Percentiles rank a stretch among this genome's conserved stretches.
phyloP scores from a whole-genome alignment of 2,888 invertebrate species.

The Aphidius colemani region DNA sequence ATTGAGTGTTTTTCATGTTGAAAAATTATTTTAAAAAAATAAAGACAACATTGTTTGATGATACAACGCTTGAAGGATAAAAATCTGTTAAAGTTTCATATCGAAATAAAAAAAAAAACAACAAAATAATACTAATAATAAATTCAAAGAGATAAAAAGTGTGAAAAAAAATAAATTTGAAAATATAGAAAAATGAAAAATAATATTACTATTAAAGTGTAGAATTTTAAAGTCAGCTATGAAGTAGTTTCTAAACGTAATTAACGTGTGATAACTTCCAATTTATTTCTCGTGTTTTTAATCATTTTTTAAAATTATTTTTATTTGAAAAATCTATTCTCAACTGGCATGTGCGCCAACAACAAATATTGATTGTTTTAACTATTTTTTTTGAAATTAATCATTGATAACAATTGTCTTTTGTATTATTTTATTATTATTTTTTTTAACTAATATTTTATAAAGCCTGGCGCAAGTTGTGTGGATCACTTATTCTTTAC shows the following conservation, averaged over 20 bases:
- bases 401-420: too few species aligned
- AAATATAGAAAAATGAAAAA: conserved; percentile 35
- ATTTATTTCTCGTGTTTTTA: conserved; percentile 6
- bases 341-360: too few species aligned
- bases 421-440: too few species aligned
- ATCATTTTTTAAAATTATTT: background rate
- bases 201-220: conserved; percentile 22
- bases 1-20: background rate
- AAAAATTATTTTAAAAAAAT: background rate
- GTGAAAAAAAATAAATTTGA: conserved; percentile 34
- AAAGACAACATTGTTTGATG: too few species aligned
- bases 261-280: conserved; percentile 15
- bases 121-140: conserved; percentile 12
- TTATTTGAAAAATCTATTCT: background rate
- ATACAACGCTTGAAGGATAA: background rate
- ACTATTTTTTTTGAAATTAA: too few species aligned
- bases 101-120: conserved; percentile 1
- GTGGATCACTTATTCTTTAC: too few species aligned
- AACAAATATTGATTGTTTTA: too few species aligned
- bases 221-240: conserved; percentile 32
- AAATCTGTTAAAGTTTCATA: conserved; percentile 8
- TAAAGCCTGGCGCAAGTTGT: too few species aligned
- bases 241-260: conserved; percentile 6
- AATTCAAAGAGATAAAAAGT: background rate
- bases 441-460: too few species aligned